phyloP scores from a whole-genome alignment of 2,113 vertebrate species.

The Collichthys lucidus region DNA sequence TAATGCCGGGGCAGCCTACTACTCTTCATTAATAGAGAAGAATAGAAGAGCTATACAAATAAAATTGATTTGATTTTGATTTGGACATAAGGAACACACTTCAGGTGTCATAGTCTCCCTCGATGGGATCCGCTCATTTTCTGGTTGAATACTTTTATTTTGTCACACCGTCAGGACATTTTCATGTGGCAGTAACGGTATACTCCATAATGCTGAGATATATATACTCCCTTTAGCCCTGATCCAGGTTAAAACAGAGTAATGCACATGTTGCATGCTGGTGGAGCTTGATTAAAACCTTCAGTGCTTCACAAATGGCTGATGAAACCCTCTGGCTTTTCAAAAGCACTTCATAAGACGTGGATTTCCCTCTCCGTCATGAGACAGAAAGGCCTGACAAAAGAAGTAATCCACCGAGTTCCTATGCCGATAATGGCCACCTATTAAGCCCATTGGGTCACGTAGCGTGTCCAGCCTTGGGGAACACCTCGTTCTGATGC shows the following conservation, averaged over 20 bases:
- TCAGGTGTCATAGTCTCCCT: too few species aligned
- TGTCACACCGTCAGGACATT: neutral
- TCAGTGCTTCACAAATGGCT: neutral
- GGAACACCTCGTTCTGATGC: slow-evolving; percentile 52
- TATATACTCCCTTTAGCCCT: neutral
- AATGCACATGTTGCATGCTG: neutral
- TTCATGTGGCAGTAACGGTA: neutral
- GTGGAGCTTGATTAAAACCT: neutral
- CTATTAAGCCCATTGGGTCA: slow-evolving; percentile 23
- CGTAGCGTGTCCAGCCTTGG: slow-evolving; percentile 29
- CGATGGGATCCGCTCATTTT: too few species aligned
- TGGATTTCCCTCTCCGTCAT: slow-evolving; percentile 21
- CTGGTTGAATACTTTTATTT: too few species aligned
- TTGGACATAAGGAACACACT: too few species aligned
- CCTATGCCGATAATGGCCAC: slow-evolving; percentile 34
- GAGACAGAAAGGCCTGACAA: slow-evolving; percentile 5
- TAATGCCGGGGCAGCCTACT: too few species aligned
- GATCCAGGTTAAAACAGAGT: neutral
- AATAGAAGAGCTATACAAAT: too few species aligned
- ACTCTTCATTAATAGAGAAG: too few species aligned
- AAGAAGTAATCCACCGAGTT: slow-evolving; percentile 34
- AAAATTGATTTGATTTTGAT: too few species aligned
- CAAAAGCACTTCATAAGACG: neutral
- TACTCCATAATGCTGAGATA: neutral
- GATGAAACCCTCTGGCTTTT: neutral